Evolutionary conservation across 2,888 invertebrate species (phyloP).

Genomic region (Eupithecia vulgata): DNA sequence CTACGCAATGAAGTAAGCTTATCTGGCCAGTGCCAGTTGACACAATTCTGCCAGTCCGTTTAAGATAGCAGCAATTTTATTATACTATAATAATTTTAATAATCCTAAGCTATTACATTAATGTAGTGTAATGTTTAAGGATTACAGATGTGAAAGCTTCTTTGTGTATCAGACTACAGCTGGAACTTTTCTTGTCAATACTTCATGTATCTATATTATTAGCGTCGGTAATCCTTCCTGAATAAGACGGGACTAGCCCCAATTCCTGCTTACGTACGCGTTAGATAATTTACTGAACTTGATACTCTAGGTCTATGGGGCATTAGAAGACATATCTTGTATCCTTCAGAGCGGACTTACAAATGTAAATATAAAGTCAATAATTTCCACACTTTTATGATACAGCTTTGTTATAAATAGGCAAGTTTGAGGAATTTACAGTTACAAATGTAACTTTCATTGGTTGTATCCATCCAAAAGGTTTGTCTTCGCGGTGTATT

Average conservation of each 20-base stretch:
- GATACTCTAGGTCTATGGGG: background rate
- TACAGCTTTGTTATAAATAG: conserved; percentile 4
- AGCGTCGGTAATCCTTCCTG: background rate
- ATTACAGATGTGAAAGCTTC: background rate
- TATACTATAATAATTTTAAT: background rate
- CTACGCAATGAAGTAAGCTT: background rate
- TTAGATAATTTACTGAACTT: background rate
- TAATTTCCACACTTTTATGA: background rate
- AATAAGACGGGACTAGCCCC: background rate
- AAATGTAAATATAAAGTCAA: conserved; percentile 2
- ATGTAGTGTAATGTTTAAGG: background rate
- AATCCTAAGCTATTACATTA: background rate
- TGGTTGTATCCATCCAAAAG: background rate
- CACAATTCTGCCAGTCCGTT: background rate
- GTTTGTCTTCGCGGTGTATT: background rate
- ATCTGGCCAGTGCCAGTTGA: background rate
- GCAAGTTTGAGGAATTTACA: background rate
- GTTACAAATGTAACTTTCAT: background rate
- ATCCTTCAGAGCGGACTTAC: background rate
- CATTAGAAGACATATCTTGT: background rate
- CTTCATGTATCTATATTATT: background rate
- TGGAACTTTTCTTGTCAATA: background rate
- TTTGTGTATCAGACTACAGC: background rate
- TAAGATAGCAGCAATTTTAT: background rate
- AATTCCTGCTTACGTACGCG: background rate